These are phyloP conservation scores for Euwallacea similis DNA, from an alignment of 1,140 invertebrate genomes.

Conservation along the genomic window DNA sequence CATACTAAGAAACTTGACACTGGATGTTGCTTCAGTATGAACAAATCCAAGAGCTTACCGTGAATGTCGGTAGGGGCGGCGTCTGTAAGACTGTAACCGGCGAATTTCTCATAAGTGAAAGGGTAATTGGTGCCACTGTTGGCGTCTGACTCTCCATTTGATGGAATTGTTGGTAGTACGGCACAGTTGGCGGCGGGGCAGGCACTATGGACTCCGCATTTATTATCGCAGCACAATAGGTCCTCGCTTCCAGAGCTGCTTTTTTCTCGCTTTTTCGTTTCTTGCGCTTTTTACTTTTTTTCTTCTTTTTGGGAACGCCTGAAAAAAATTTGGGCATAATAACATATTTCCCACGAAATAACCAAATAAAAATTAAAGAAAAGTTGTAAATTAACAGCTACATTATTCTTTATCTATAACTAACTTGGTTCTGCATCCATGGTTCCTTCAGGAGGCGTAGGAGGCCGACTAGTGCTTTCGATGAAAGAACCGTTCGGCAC, in stretches of 20 bases:
- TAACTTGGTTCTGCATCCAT: slow-evolving; percentile 34
- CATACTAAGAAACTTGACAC: not conserved
- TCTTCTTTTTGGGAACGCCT: slow-evolving; percentile 55
- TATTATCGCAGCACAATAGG: slow-evolving; percentile 20
- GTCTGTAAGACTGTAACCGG: slow-evolving; percentile 49
- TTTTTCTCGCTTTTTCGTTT: slow-evolving; percentile 54
- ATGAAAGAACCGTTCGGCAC: slow-evolving; percentile 46
- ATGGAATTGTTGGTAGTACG: slow-evolving; percentile 42
- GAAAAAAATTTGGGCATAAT: slow-evolving; percentile 6
- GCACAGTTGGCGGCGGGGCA: slow-evolving; percentile 14
- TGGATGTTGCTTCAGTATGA: not conserved
- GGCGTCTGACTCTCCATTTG: slow-evolving; percentile 35
- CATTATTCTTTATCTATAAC: not conserved
- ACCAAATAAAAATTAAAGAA: too few relatives aligned
- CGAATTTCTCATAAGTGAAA: slow-evolving; percentile 57
- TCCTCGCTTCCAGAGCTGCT: slow-evolving; percentile 24
- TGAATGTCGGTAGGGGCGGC: slow-evolving; percentile 23
- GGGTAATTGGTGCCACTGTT: slow-evolving; percentile 48
- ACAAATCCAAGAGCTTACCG: not conserved
- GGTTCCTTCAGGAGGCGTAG: slow-evolving; percentile 58
- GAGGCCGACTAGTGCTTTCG: slow-evolving; percentile 59
- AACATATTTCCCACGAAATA: too few relatives aligned
- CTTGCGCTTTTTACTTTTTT: slow-evolving; percentile 62
- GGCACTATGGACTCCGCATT: slow-evolving; percentile 4
- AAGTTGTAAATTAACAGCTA: too few relatives aligned